A percentile compares a stretch with the other conserved stretches of the same genome.
phyloP scores from a whole-genome alignment of 2,113 vertebrate genomes.

The Glareola pratincola region DNA sequence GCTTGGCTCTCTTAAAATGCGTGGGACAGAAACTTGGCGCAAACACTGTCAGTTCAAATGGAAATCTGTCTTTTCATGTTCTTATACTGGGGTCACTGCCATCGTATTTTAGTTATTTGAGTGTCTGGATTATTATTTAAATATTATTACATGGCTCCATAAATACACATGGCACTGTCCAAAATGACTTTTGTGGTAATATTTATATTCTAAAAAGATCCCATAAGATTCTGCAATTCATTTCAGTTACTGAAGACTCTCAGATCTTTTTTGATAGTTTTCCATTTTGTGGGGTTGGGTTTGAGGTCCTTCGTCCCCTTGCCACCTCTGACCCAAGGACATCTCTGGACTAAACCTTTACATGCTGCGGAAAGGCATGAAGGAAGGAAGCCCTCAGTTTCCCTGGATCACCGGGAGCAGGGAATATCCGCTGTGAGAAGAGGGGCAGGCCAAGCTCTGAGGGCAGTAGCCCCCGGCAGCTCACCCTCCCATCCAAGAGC shows the following conservation, averaged over 20 bases:
- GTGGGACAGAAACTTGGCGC: constrained; percentile 33
- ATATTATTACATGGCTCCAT: constrained; percentile 16
- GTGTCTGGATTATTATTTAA: constrained; percentile 21
- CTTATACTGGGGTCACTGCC: constrained; percentile 11
- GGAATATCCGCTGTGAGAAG: not conserved
- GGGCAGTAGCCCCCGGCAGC: not conserved
- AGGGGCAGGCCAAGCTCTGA: not conserved
- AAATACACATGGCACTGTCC: constrained; percentile 15
- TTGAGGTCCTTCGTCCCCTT: not conserved
- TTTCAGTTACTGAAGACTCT: not conserved
- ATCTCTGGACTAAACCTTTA: not conserved
- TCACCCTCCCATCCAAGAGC: not conserved
- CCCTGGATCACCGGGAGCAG: not conserved
- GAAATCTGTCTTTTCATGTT: constrained; percentile 33
- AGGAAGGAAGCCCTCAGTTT: not conserved
- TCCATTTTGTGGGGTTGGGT: not conserved
- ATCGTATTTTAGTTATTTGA: not conserved
- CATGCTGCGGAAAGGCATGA: rapidly evolving
- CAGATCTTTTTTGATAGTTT: not conserved
- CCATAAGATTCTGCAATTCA: not conserved
- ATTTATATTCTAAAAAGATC: constrained; percentile 14
- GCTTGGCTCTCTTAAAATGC: constrained; percentile 10
- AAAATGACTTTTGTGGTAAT: not conserved
- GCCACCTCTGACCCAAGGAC: not conserved
- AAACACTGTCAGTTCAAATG: constrained; percentile 31